Percentiles rank a stretch among this genome's conserved stretches.
These are phyloP conservation scores for Hemicentrotus pulcherrimus DNA, from an alignment of 35 echinoderm and acorn worm species.

Conservation along the genomic window DNA sequence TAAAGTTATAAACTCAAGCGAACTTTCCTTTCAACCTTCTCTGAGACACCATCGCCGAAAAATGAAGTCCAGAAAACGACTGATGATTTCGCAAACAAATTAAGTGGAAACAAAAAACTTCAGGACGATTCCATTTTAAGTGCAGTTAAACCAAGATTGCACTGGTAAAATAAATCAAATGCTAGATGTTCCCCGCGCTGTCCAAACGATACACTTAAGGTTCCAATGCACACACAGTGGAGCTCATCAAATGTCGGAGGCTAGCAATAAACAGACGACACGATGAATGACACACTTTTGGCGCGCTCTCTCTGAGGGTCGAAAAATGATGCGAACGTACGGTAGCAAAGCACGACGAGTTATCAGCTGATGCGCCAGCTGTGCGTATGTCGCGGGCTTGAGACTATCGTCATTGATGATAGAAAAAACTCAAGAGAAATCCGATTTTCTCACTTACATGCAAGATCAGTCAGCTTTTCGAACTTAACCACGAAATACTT, in stretches of 20 bases:
- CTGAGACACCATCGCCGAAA: not conserved
- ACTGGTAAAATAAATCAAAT: not conserved
- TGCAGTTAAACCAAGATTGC: not conserved
- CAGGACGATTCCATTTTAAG: constrained; percentile 9
- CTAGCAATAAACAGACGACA: not conserved
- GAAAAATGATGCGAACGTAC: not conserved
- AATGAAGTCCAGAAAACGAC: not conserved
- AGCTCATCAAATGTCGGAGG: not conserved
- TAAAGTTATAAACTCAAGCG: not conserved
- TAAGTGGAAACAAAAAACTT: not conserved
- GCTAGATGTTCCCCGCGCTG: not conserved
- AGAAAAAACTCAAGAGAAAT: not conserved
- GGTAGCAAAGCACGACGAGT: not conserved
- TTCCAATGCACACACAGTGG: not conserved
- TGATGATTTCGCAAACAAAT: not conserved
- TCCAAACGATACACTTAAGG: constrained; percentile 1
- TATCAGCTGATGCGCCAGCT: constrained; percentile 42
- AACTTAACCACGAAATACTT: not conserved
- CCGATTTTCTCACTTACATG: not conserved
- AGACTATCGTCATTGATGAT: not conserved
- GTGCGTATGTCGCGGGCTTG: constrained; percentile 29
- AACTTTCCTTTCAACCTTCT: not conserved
- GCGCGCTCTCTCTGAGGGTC: not conserved
- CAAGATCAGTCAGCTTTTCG: not conserved
- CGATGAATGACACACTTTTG: constrained; percentile 52